phyloP scores from a whole-genome alignment of 2,797 vertebrate species.

The Hydrophis major region DNA sequence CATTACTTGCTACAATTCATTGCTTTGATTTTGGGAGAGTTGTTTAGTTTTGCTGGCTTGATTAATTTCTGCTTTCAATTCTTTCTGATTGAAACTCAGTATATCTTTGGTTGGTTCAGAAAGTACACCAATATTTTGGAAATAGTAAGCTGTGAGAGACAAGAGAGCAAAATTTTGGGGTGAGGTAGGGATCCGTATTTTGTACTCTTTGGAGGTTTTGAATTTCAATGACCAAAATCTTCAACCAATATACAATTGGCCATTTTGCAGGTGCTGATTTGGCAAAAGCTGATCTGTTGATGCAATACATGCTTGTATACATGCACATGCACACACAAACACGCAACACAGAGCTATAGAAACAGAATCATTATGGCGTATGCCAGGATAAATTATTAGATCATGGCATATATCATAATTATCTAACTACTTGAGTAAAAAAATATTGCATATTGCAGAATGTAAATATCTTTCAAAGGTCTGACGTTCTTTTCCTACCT shows the following conservation, averaged over 20 bases:
- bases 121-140: not conserved
- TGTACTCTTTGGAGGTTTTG: not conserved
- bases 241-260: not conserved
- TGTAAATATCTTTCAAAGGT: constrained; percentile 13
- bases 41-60: not conserved
- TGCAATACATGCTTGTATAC: not conserved
- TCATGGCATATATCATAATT: not conserved
- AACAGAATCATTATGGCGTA: not conserved
- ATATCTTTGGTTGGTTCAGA: not conserved
- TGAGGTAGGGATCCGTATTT: not conserved
- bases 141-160: not conserved
- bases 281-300: not conserved
- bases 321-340: not conserved
- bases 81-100: not conserved
- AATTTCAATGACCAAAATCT: not conserved
- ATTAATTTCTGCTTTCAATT: not conserved
- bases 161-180: not conserved
- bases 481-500: not conserved
- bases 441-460: not conserved
- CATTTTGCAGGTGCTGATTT: not conserved
- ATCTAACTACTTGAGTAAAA: not conserved
- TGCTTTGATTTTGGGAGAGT: not conserved
- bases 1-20: not conserved
- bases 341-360: not conserved
- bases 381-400: not conserved